Evolutionary conservation across 2,797 vertebrate species (phyloP), one percentile per base, ranked within the genome.

Genomic region (Galagoides demidoff): DNA sequence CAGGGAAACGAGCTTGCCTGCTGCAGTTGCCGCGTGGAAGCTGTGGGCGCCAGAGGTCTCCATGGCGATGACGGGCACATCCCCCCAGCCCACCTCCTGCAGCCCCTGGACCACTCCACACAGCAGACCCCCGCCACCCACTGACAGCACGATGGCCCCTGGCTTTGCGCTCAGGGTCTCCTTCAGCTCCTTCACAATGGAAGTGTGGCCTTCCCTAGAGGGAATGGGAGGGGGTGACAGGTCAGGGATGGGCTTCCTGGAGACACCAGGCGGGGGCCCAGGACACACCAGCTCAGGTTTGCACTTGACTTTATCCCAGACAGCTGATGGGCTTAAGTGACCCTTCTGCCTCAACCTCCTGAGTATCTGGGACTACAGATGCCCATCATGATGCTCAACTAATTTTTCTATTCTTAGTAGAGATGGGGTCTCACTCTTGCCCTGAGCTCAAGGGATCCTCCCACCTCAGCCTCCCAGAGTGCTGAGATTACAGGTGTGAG

Each of bases 11-110:
- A 99, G 98, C 94, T 98, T 94, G 34, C 99, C 99, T 0, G 98
- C 99, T 2, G 98, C 93, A 92, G 99, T 89, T 49, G 99, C 98
- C 0, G 98, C 98, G 12, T 99, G 98, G 90, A 99, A 98, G 96
- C 99, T 99, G 84, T 99, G 99, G 13, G 99, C 99, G 0, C 99
- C 99, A 0, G 98, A 13, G 23, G 99, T 99, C 98, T 99, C 99
- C 99, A 99, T 99, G 96, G 99, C 98, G 37, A 99, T 95, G 27
- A 99, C n/a, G 0, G 99, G 99, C 78, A 99, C 99, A 0, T 99
- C 99, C 10, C 86, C 98, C 99, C 99, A 99, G 95, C 97, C 98
- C 29, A 98, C 99, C 2, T 98, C 98, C 0, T 97, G 98, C 92
- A 99, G 98, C 3, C 99, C 99, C 97, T 99, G 98, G 96, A 99